Evolutionary conservation across 2,797 vertebrate species (phyloP), one percentile per base, ranked within the genome.

Genomic region (Remorina albescens): DNA sequence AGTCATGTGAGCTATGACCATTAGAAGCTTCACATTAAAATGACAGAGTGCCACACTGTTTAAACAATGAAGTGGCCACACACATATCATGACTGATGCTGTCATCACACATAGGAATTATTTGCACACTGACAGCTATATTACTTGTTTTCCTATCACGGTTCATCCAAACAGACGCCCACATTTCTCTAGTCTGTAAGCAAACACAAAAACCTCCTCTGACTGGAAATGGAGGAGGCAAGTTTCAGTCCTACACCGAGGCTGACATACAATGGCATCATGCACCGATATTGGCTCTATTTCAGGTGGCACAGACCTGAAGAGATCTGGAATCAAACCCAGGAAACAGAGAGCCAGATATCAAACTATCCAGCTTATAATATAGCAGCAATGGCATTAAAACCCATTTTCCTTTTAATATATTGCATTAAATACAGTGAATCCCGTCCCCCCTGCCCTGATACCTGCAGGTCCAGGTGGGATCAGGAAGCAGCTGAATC

Each of bases 391-490:
- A 4, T n/a, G 41, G 16, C 12, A 15, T 39, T 39, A 15, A 4
- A 16, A 19, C 4, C 28, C 32, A 4, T 13, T 1, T n/a, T n/a
- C n/a, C n/a, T n/a, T n/a, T n/a, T n/a, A n/a, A n/a, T n/a, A n/a
- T n/a, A n/a, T n/a, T n/a, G n/a, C n/a, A n/a, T n/a, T n/a, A n/a
- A n/a, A n/a, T n/a, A n/a, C n/a, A n/a, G n/a, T n/a, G n/a, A n/a
- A n/a, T n/a, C n/a, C n/a, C n/a, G n/a, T n/a, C n/a, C n/a, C n/a
- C n/a, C n/a, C 1, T 19, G 73, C 42, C 42, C 15, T 0, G 25
- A 32, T n/a, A 57, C 5, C 47, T 67, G 64, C 28, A 9, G 8
- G 57, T 0, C 50, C 64, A 83, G 82, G 71, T 84, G 79, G 70
- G 73, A 47, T 18, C 63, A 79, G 61, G 76, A 76, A 77, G 51